Base-by-base conservation (phyloP, 2,888 invertebrate species). In the Dorcus hopei region DNA sequence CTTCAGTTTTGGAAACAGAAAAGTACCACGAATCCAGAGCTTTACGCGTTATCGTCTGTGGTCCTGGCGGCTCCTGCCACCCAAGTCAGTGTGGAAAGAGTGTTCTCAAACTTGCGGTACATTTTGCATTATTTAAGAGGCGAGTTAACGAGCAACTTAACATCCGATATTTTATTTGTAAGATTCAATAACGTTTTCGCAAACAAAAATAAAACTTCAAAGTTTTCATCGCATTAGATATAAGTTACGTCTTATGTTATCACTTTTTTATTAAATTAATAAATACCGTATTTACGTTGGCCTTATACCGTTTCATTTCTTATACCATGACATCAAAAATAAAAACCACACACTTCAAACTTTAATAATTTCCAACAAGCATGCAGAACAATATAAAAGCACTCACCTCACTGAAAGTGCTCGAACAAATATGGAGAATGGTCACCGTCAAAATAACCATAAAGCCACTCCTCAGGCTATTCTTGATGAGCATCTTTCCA, bases 381-480 rank as follows among this genome's bases (percentile, higher is more conserved):
- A 14, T 14, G 14, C 14, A 14, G 14, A 14, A 14, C 14, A 14
- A 14, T 14, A 14, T 33, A 33, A 33, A 33, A 33, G 26, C 3
- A 57, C 59, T 56, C 42, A 59, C 59, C 56, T 52, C 38, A 49
- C 51, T 38, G n/a, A 23, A 48, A 3, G 56, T 55, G 2, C 52
- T 49, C 7, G 59, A 56, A 59, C 56, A 59, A 41, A 48, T 47
- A 14, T 40, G 42, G 11, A 59, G 47, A 14, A 56, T 48, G 5
- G 42, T 14, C 1, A 59, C 40, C 9, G 55, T 38, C 49, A 59
- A 51, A 41, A 41, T 42, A 14, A 47, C 52, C 59, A 56, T 59
- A 19, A 52, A 56, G 3, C 45, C n/a, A 26, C 52, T 54, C 52
- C 55, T 49, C 4, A 47, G 38, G 11, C 55, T 51, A 45, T 59